Evolutionary conservation across 2,113 vertebrate genomes (phyloP).

Genomic region (Suncus etruscus): DNA sequence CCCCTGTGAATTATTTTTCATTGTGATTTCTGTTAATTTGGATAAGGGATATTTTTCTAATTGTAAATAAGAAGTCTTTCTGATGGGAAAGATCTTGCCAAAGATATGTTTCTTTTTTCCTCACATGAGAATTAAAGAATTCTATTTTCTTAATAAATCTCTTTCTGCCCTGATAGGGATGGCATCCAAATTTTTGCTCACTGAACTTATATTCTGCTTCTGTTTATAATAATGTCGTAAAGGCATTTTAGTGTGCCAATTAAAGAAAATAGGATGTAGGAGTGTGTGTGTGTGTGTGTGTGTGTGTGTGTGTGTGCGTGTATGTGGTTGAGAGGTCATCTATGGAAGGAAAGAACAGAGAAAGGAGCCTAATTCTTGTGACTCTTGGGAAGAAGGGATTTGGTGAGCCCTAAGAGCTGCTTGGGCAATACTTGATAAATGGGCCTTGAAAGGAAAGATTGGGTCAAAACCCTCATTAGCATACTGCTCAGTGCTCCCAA

Average conservation of each 20-base stretch:
- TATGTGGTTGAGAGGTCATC: not conserved
- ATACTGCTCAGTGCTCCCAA: not conserved
- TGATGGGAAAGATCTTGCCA: not conserved
- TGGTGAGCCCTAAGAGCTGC: not conserved
- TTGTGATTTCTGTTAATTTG: not conserved
- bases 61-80: not conserved
- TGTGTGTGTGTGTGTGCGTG: too few species aligned
- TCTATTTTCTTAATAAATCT: conserved; percentile 3
- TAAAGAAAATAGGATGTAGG: not conserved
- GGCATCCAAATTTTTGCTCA: not conserved
- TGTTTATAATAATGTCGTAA: not conserved
- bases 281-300: too few species aligned
- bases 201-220: conserved; percentile 25
- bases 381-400: not conserved
- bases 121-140: conserved; percentile 20
- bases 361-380: not conserved
- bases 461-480: not conserved
- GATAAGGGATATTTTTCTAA: not conserved
- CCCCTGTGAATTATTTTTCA: not conserved
- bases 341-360: not conserved
- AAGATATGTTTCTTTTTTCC: not conserved
- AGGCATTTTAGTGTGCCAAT: not conserved
- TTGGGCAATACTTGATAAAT: not conserved
- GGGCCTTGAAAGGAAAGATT: not conserved
- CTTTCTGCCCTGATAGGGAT: not conserved